These are phyloP conservation scores for Aelia acuminata DNA, from an alignment of 2,888 invertebrate genomes.

Conservation along the genomic window DNA sequence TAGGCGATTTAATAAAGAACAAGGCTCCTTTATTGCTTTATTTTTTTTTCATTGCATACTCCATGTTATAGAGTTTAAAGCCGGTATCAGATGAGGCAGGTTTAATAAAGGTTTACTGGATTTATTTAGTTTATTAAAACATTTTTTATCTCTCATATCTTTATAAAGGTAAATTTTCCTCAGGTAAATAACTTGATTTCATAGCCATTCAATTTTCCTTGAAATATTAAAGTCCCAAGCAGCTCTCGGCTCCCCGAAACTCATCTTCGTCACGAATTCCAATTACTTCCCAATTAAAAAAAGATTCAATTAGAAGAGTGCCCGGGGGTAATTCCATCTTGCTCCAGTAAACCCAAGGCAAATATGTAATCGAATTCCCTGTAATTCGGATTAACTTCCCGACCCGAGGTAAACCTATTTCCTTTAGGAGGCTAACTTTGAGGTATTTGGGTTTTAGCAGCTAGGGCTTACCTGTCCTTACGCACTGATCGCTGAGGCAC, in stretches of 20 bases:
- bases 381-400: background rate
- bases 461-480: slow-evolving; percentile 74
- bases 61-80: no score
- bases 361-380: background rate
- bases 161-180: background rate
- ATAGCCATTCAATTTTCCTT: background rate
- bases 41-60: no score
- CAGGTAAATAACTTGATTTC: background rate
- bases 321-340: background rate
- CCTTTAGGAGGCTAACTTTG: background rate
- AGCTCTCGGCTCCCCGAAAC: background rate
- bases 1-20: no score
- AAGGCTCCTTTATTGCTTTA: no score
- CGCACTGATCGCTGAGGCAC: slow-evolving; percentile 77
- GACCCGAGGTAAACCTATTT: slow-evolving; percentile 17
- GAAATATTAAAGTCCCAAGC: background rate
- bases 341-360: background rate
- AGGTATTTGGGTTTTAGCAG: background rate
- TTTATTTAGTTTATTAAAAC: no score
- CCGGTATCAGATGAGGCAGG: no score
- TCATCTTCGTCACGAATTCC: background rate
- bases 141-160: no score
- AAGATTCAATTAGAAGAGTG: slow-evolving; percentile 46
- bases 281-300: slow-evolving; percentile 46
- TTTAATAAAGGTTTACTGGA: no score